Conservation (phyloP, 1,140 invertebrate species). For the Carposina sasakii region DNA sequence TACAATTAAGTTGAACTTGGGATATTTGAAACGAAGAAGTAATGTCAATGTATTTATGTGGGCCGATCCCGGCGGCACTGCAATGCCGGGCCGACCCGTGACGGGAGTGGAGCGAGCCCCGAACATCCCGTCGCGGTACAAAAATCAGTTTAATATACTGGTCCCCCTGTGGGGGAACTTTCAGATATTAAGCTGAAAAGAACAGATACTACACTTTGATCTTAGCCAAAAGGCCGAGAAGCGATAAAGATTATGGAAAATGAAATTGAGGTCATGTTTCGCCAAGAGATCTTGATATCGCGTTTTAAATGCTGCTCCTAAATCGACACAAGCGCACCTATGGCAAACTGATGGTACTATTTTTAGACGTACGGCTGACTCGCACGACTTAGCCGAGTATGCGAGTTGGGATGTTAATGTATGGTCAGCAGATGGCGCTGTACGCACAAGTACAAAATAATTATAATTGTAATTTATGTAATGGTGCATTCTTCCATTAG, state of each 20-base stretch:
- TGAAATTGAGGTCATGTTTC: neutral
- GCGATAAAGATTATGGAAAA: neutral
- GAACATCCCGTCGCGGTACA: slow-evolving; percentile 12
- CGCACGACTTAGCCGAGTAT: too few species aligned
- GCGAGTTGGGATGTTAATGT: too few species aligned
- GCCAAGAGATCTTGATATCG: neutral
- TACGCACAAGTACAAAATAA: too few species aligned
- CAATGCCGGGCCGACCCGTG: slow-evolving; percentile 8
- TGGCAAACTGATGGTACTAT: too few species aligned
- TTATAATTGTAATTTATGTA: too few species aligned
- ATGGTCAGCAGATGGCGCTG: too few species aligned
- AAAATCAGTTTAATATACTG: slow-evolving; percentile 19
- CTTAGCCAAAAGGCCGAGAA: slow-evolving; percentile 9
- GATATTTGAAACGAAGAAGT: too few species aligned
- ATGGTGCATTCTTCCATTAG: too few species aligned
- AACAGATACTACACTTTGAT: slow-evolving; percentile 10
- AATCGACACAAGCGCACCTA: too few species aligned
- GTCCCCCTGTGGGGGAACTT: slow-evolving; percentile 13
- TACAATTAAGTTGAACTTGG: too few species aligned
- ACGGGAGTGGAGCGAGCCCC: slow-evolving; percentile 8
- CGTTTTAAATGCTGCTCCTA: too few species aligned
- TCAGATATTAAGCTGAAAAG: slow-evolving; percentile 10
- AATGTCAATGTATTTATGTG: neutral
- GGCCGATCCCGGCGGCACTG: slow-evolving; percentile 8
- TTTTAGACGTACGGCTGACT: too few species aligned